Conservation (phyloP, 1,140 invertebrate genomes). For the Scaptomyza montana region DNA sequence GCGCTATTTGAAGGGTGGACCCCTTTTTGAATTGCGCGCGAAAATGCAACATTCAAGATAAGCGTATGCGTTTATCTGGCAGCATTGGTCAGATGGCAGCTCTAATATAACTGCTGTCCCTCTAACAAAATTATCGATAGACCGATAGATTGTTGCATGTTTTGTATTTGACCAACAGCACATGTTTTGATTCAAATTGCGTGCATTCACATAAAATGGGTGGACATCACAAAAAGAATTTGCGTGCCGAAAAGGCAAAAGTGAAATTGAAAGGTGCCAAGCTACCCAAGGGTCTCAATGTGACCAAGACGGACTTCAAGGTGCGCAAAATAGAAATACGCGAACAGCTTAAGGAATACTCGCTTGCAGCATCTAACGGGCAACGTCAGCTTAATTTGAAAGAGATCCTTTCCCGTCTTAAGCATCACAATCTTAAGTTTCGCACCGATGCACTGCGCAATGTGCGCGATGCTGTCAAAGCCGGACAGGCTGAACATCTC, state of each 20-base stretch:
- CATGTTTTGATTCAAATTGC: conserved; percentile 39
- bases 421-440: conserved; percentile 90
- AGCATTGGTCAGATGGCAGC: conserved; percentile 4
- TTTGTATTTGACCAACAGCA: conserved; percentile 12
- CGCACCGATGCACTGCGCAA: conserved; percentile 89
- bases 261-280: conserved; percentile 89
- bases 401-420: conserved; percentile 89
- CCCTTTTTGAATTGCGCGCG: conserved; percentile 3
- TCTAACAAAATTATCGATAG: conserved; percentile 8
- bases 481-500: conserved; percentile 83
- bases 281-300: conserved; percentile 92
- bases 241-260: conserved; percentile 91
- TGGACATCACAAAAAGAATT: conserved; percentile 87
- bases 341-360: conserved; percentile 89
- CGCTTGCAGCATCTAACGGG: conserved; percentile 84
- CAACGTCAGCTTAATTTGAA: conserved; percentile 90
- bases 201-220: conserved; percentile 45
- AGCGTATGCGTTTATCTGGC: neutral
- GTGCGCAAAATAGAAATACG: conserved; percentile 92
- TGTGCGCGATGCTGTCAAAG: conserved; percentile 88
- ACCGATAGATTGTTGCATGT: neutral
- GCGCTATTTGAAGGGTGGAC: conserved; percentile 2
- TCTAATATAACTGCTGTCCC: neutral
- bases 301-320: conserved; percentile 94
- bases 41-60: neutral